Evolutionary conservation across 2,113 vertebrate genomes (phyloP).

Genomic region (Recurvirostra avosetta): DNA sequence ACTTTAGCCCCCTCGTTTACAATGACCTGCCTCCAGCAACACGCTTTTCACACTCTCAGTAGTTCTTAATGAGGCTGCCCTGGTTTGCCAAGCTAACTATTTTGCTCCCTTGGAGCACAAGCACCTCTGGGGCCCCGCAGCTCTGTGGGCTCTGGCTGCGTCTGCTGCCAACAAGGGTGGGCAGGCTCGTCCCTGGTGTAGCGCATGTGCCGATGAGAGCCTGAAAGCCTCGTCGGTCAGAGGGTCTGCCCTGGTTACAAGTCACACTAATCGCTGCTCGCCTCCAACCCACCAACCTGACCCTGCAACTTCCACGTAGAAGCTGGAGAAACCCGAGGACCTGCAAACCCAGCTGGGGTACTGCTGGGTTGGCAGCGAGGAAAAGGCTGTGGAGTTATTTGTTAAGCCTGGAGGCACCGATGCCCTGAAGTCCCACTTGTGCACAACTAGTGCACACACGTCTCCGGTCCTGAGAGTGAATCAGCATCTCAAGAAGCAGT

Average conservation of each 20-base stretch:
- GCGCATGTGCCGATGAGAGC: background rate
- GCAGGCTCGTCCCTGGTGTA: background rate
- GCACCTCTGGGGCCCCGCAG: background rate
- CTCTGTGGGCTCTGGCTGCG: background rate
- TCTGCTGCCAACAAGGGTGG: background rate
- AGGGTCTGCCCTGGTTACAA: background rate
- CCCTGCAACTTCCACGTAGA: background rate
- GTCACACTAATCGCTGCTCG: background rate
- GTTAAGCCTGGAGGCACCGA: background rate
- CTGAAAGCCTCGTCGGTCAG: background rate
- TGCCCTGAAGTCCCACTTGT: background rate
- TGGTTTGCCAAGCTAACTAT: background rate
- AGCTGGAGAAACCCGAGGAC: background rate
- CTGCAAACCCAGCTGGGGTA: background rate
- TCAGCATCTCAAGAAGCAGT: background rate
- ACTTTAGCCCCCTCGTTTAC: conserved; percentile 5
- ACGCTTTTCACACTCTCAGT: background rate
- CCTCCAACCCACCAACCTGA: background rate
- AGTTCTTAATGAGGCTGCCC: background rate
- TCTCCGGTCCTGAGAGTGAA: background rate
- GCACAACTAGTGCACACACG: background rate
- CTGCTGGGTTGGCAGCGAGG: background rate
- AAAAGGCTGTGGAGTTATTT: background rate
- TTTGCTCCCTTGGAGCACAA: background rate
- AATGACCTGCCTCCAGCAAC: conserved; percentile 13